A percentile compares a stretch with the other conserved stretches of the same genome.
phyloP scores from a whole-genome alignment of 2,888 invertebrate genomes.

The Steromphala cineraria region DNA sequence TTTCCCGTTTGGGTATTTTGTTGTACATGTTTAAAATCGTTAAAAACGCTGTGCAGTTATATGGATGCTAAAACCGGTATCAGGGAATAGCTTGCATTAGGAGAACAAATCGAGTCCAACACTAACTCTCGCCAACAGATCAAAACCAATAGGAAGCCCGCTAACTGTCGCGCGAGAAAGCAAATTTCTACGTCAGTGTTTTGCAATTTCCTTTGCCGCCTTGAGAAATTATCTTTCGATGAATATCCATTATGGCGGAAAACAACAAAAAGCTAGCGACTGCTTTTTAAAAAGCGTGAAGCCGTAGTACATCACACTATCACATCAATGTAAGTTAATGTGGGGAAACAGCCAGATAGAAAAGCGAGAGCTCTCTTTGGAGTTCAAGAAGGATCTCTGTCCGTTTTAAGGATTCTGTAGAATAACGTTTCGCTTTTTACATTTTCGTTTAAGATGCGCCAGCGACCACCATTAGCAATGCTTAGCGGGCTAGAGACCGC shows the following conservation, averaged over 20 bases:
- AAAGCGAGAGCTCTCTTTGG: constrained; percentile 7
- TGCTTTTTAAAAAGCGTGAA: constrained; percentile 9
- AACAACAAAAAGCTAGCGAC: constrained; percentile 17
- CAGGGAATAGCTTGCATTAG: neutral
- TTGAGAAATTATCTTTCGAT: constrained; percentile 21
- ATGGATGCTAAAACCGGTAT: neutral
- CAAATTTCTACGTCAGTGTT: constrained; percentile 16
- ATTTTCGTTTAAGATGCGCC: neutral
- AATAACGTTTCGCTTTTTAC: constrained; percentile 27
- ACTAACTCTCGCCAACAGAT: neutral
- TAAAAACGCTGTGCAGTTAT: neutral
- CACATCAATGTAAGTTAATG: constrained; percentile 15
- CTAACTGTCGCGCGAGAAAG: neutral
- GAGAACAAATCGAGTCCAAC: neutral
- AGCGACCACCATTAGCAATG: constrained; percentile 13
- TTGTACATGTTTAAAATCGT: constrained; percentile 1
- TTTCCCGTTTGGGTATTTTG: neutral
- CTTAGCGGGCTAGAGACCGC: constrained; percentile 6
- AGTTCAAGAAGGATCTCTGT: neutral
- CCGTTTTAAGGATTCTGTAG: constrained; percentile 25
- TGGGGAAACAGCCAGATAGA: neutral
- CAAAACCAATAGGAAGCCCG: neutral
- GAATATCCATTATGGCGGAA: constrained; percentile 17
- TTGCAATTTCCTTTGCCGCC: constrained; percentile 16
- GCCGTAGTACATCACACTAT: neutral